Evolutionary conservation across 2,113 vertebrate genomes (phyloP).

Genomic region (Argyrosomus japonicus): DNA sequence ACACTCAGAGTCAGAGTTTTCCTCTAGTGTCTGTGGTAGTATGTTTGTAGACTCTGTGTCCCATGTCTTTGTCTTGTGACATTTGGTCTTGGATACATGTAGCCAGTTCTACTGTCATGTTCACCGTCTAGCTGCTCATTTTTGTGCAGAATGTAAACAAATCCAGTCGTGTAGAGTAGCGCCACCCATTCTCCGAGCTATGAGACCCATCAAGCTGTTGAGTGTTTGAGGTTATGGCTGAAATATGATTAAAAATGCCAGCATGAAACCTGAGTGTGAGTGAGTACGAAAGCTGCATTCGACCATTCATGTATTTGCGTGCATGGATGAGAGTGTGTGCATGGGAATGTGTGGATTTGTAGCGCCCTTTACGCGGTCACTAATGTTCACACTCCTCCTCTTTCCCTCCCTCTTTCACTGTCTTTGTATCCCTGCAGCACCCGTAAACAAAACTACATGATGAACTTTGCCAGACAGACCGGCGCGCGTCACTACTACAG

Average conservation of each 20-base stretch:
- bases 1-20: constrained; percentile 70
- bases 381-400: constrained; percentile 68
- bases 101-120: constrained; percentile 37
- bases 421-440: constrained; percentile 88
- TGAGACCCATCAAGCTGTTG: constrained; percentile 74
- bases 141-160: constrained; percentile 53
- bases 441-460: constrained; percentile 99
- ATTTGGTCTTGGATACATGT: constrained; percentile 54
- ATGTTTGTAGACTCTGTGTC: constrained; percentile 64
- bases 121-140: constrained; percentile 62
- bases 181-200: constrained; percentile 48
- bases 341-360: constrained; percentile 35
- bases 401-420: constrained; percentile 54
- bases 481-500: constrained; percentile 97
- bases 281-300: constrained; percentile 31
- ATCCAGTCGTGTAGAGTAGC: constrained; percentile 58
- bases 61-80: constrained; percentile 66
- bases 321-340: constrained; percentile 56
- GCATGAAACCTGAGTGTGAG: constrained; percentile 73
- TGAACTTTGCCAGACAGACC: constrained; percentile 99
- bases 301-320: constrained; percentile 37
- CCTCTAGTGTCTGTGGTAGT: constrained; percentile 46
- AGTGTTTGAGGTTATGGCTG: constrained; percentile 87
- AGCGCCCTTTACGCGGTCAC: constrained; percentile 32
- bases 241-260: constrained; percentile 66